phyloP scores from a whole-genome alignment of 2,888 invertebrate species.

The Micoletzkya japonica region DNA sequence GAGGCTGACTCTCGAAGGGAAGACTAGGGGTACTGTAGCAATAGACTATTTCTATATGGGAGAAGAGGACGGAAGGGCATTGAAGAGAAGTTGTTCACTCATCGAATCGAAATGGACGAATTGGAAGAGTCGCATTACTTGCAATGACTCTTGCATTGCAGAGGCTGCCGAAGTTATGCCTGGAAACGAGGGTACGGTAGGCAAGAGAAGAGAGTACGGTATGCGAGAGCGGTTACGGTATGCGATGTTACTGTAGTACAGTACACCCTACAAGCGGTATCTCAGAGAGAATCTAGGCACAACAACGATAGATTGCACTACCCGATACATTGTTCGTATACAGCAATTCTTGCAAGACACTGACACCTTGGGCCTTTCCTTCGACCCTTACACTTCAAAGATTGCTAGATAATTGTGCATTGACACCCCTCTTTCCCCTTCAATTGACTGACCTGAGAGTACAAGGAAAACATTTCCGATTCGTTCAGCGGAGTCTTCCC shows the following conservation, averaged over 20 bases:
- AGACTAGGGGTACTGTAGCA: too few species aligned
- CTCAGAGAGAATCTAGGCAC: too few species aligned
- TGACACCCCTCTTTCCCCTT: neutral
- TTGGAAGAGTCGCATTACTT: slow-evolving; percentile 61
- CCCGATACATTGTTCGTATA: too few species aligned
- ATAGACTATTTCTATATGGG: neutral
- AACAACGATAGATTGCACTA: too few species aligned
- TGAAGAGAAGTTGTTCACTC: slow-evolving; percentile 61
- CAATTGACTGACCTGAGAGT: slow-evolving; percentile 35
- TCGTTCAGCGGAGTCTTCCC: slow-evolving; percentile 45
- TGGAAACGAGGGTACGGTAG: neutral
- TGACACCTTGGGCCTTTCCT: too few species aligned
- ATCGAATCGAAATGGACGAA: slow-evolving; percentile 58
- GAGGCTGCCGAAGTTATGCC: slow-evolving; percentile 54
- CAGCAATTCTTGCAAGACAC: too few species aligned
- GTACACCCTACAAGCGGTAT: too few species aligned
- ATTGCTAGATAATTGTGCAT: too few species aligned
- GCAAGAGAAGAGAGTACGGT: neutral
- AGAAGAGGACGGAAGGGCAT: slow-evolving; percentile 32
- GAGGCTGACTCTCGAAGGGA: too few species aligned
- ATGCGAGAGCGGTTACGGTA: too few species aligned
- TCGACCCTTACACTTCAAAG: too few species aligned
- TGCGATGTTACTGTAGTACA: too few species aligned
- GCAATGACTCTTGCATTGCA: slow-evolving; percentile 52
- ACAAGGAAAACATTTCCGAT: slow-evolving; percentile 56